These are phyloP conservation scores for Phainopepla nitens DNA, from an alignment of 2,113 vertebrate genomes.

Conservation along the genomic window DNA sequence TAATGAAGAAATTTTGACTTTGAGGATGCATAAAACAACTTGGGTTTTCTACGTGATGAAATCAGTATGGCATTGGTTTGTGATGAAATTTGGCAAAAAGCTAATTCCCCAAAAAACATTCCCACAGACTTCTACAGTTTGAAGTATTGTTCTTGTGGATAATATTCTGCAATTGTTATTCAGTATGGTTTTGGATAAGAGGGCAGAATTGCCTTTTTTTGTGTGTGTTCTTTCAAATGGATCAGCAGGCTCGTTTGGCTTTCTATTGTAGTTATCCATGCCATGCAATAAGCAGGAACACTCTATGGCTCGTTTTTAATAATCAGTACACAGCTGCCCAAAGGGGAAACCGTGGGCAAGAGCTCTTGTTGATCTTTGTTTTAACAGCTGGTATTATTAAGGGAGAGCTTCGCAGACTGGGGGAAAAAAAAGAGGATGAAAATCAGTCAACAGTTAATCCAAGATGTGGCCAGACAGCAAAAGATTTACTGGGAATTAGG, in stretches of 20 bases:
- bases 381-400: constrained; percentile 60
- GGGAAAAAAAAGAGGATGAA: not conserved
- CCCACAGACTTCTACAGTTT: not conserved
- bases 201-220: not conserved
- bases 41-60: not conserved
- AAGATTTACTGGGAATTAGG: constrained; percentile 39
- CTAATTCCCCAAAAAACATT: not conserved
- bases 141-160: not conserved
- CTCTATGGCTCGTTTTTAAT: constrained; percentile 20
- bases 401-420: not conserved
- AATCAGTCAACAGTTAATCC: constrained; percentile 40
- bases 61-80: not conserved
- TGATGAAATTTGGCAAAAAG: not conserved
- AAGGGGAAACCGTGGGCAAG: constrained; percentile 6
- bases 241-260: not conserved
- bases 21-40: not conserved
- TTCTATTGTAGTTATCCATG: not conserved
- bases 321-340: constrained; percentile 33
- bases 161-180: not conserved
- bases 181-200: not conserved
- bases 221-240: not conserved
- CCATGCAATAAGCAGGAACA: not conserved
- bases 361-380: constrained; percentile 25
- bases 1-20: accelerated
- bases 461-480: not conserved